A percentile compares a stretch with the other conserved stretches of the same genome.
phyloP scores from a whole-genome alignment of 2,888 invertebrate species.

The Drosophila acutilabella region DNA sequence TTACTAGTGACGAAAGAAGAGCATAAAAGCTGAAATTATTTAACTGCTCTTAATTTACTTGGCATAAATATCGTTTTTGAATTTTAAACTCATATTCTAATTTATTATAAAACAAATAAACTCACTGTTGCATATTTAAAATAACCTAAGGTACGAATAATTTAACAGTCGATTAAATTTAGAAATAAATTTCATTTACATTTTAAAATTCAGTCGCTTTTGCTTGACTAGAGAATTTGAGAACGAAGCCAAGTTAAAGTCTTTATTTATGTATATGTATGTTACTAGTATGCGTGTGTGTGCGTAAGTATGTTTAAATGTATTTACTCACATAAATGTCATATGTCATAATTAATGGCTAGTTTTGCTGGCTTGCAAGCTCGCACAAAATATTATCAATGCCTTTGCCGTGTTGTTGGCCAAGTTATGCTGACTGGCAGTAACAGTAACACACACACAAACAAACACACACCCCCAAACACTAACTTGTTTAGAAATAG shows the following conservation, averaged over 20 bases:
- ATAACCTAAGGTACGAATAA: background rate
- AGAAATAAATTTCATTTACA: background rate
- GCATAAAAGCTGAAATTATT: too few relatives aligned
- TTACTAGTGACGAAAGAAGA: too few relatives aligned
- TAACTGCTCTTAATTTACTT: too few relatives aligned
- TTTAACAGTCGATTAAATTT: background rate
- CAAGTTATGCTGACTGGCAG: slow-evolving; percentile 31
- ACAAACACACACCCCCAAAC: too few relatives aligned
- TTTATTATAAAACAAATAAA: background rate
- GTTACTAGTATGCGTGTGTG: background rate
- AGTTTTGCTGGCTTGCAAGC: slow-evolving; percentile 36
- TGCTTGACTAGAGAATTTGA: slow-evolving; percentile 8
- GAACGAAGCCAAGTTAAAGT: slow-evolving; percentile 16
- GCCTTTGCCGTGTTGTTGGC: slow-evolving; percentile 21
- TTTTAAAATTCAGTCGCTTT: background rate
- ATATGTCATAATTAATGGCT: slow-evolving; percentile 72
- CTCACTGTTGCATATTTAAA: background rate
- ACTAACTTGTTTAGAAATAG: slow-evolving; percentile 26
- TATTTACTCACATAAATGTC: slow-evolving; percentile 58
- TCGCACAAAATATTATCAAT: slow-evolving; percentile 65
- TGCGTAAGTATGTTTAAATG: slow-evolving; percentile 12
- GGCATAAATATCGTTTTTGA: too few relatives aligned
- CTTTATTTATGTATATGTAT: background rate
- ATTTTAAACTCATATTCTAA: too few relatives aligned
- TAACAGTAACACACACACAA: too few relatives aligned